Percentiles rank a stretch among this genome's conserved stretches.
phyloP scores from a whole-genome alignment of 2,113 vertebrate genomes.

The Neodon shergylaensis region DNA sequence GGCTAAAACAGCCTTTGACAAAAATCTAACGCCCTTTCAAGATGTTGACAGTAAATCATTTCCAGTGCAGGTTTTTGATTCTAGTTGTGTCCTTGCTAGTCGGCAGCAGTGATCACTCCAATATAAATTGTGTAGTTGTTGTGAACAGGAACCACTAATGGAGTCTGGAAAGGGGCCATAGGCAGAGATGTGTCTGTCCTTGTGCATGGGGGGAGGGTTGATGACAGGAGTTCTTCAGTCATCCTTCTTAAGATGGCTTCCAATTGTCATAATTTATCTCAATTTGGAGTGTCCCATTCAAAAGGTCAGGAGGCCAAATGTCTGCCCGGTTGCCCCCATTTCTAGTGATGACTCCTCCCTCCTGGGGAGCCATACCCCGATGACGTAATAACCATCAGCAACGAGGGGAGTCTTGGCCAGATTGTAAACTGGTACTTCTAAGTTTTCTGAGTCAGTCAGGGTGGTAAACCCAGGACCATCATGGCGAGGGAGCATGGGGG shows the following conservation, averaged over 20 bases:
- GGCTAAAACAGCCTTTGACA: too few species aligned
- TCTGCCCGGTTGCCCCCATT: not conserved
- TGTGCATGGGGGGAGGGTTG: not conserved
- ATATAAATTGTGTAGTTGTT: constrained; percentile 86
- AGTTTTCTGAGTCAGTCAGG: not conserved
- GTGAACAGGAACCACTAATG: not conserved
- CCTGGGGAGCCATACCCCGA: not conserved
- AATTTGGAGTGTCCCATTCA: not conserved
- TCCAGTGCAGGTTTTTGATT: constrained; percentile 74
- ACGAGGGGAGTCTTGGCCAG: not conserved
- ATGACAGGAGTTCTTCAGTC: not conserved
- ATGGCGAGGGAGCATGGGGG: not conserved
- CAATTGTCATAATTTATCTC: not conserved
- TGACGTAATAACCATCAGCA: not conserved
- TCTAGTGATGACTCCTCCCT: not conserved
- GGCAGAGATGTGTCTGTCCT: not conserved
- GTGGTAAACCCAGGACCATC: not conserved
- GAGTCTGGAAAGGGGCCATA: not conserved
- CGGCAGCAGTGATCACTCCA: constrained; percentile 85
- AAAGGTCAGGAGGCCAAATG: not conserved
- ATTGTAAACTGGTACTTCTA: not conserved
- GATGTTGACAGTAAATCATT: not conserved
- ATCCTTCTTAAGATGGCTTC: not conserved
- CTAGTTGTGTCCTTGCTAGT: constrained; percentile 78
- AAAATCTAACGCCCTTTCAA: too few species aligned